Evolutionary conservation across 2,888 invertebrate species (phyloP).

Genomic region (Chrysomela aeneicollis): DNA sequence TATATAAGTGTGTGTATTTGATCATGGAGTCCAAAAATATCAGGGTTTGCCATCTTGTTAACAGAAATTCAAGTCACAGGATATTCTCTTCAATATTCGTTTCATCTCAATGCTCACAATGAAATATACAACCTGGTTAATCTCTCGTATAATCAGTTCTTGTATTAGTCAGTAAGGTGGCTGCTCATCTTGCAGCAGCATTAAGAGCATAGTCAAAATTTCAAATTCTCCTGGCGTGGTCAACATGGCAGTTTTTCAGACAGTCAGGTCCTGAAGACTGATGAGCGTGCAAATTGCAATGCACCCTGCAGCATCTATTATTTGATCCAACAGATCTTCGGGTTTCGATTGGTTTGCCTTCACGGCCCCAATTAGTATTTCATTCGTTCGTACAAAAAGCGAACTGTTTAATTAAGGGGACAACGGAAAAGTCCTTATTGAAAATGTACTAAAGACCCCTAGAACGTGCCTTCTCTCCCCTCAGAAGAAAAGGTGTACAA

Average conservation of each 20-base stretch:
- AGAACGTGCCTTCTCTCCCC: conserved; percentile 25
- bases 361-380: conserved; percentile 30
- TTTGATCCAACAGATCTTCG: conserved; percentile 26
- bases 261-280: not conserved
- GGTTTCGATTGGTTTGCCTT: conserved; percentile 27
- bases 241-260: not conserved
- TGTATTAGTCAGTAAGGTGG: no score
- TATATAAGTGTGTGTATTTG: no score
- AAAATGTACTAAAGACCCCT: conserved; percentile 34
- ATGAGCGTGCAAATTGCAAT: not conserved
- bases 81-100: no score
- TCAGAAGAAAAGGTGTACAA: conserved; percentile 36
- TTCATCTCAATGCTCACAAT: no score
- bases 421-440: conserved; percentile 27
- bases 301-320: not conserved
- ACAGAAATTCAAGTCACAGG: no score
- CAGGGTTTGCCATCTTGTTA: no score
- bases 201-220: no score
- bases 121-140: no score
- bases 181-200: no score
- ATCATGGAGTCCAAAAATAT: no score
- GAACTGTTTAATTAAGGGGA: conserved; percentile 32
- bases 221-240: no score
- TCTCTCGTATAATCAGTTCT: no score
- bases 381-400: conserved; percentile 16